Evolutionary conservation across 2,113 vertebrate genomes (phyloP).

Genomic region (Sphyrna mokarran): DNA sequence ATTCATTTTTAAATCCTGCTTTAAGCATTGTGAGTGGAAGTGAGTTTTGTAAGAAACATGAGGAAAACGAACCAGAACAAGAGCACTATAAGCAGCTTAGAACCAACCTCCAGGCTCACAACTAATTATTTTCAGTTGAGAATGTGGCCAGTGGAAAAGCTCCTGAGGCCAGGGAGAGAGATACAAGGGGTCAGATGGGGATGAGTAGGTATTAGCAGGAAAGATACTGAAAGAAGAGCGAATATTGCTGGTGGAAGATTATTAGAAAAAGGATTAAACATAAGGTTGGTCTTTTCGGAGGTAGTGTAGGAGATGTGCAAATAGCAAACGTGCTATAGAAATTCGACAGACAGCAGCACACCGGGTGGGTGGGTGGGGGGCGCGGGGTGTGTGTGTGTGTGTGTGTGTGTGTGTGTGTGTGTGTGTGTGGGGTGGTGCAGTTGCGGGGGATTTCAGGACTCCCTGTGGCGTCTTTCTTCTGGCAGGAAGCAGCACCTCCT

Average conservation of each 20-base stretch:
- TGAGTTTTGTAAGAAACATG: neutral
- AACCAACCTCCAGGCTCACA: conserved; percentile 1
- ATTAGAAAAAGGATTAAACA: neutral
- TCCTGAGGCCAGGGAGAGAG: neutral
- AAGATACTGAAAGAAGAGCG: neutral
- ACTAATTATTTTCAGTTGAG: conserved; percentile 17
- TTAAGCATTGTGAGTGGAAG: neutral
- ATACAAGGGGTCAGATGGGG: neutral
- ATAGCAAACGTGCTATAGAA: neutral
- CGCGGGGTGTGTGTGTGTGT: no score
- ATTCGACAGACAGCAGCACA: neutral
- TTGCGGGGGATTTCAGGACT: no score
- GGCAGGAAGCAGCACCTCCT: no score
- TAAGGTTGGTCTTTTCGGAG: neutral
- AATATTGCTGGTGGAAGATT: neutral
- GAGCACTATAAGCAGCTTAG: neutral
- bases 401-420: no score
- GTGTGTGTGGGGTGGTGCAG: no score
- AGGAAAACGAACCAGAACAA: neutral
- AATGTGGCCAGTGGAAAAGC: neutral
- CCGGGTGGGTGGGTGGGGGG: neutral
- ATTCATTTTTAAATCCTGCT: neutral
- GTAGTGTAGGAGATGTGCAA: neutral
- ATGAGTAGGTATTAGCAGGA: neutral
- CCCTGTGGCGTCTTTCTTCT: no score